Conservation (phyloP, 2,113 vertebrate species). For the Tetrax tetrax region DNA sequence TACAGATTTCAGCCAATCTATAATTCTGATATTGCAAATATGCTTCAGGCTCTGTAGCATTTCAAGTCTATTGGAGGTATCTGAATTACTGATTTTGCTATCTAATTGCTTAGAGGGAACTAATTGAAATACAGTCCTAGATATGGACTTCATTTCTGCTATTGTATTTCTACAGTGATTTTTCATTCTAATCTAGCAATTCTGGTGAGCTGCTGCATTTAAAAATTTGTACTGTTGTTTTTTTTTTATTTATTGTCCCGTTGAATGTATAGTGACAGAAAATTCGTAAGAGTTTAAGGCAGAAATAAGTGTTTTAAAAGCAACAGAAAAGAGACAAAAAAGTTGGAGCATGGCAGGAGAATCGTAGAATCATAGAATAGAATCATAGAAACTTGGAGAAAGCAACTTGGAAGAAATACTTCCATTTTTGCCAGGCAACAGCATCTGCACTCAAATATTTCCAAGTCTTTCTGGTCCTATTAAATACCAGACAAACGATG, state of each 20-base stretch:
- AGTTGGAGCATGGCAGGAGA: background rate
- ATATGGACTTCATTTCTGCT: slow-evolving; percentile 1
- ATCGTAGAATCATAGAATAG: background rate
- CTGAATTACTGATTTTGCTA: slow-evolving; percentile 23
- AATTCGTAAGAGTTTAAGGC: background rate
- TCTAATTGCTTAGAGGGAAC: slow-evolving; percentile 6
- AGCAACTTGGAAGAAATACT: background rate
- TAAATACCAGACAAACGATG: background rate
- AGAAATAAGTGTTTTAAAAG: background rate
- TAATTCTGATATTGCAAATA: background rate
- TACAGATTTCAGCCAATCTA: background rate
- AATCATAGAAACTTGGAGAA: background rate
- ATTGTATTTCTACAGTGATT: background rate
- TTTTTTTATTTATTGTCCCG: background rate
- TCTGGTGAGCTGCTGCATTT: background rate
- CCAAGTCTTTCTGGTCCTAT: background rate
- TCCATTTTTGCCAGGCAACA: background rate
- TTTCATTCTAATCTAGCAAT: background rate
- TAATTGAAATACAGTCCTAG: slow-evolving; percentile 1
- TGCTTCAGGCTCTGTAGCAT: background rate
- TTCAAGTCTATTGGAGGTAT: background rate
- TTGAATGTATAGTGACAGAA: background rate
- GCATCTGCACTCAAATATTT: slow-evolving; percentile 5
- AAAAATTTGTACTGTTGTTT: background rate
- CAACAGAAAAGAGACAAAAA: background rate